Conservation (phyloP, 2,888 invertebrate genomes). For the Melieria omissa region DNA sequence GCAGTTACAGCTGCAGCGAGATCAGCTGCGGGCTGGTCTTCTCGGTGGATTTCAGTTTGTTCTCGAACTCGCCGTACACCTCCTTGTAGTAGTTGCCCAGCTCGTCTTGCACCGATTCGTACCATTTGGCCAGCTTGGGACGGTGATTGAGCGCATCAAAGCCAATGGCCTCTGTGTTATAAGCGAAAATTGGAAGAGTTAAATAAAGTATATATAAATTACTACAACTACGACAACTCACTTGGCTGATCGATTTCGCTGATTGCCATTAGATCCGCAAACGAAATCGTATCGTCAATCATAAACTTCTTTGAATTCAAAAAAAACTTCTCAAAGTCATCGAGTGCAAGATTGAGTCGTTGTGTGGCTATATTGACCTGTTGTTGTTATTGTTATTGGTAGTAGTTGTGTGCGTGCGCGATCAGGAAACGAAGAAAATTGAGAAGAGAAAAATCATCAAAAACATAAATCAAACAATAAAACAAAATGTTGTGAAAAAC, state of each 20-base stretch:
- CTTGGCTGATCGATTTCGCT: constrained; percentile 83
- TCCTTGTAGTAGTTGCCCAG: constrained; percentile 75
- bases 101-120: constrained; percentile 72
- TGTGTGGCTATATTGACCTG: constrained; percentile 57
- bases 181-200: constrained; percentile 11
- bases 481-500: constrained; percentile 10
- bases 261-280: constrained; percentile 80
- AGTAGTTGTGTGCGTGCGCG: neutral
- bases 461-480: constrained; percentile 11
- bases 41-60: constrained; percentile 53
- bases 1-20: constrained; percentile 55
- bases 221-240: constrained; percentile 64
- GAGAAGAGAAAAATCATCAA: neutral
- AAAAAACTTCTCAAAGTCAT: constrained; percentile 71
- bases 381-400: neutral
- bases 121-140: constrained; percentile 73
- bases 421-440: neutral
- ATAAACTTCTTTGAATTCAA: constrained; percentile 68
- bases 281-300: constrained; percentile 72
- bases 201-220: neutral
- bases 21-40: constrained; percentile 52
- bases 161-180: constrained; percentile 72
- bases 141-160: constrained; percentile 73
- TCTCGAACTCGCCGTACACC: constrained; percentile 66
- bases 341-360: constrained; percentile 71